Evolutionary conservation across 2,888 invertebrate species (phyloP), one percentile per base, ranked within the genome.

Genomic region (Syrista parreyssii): DNA sequence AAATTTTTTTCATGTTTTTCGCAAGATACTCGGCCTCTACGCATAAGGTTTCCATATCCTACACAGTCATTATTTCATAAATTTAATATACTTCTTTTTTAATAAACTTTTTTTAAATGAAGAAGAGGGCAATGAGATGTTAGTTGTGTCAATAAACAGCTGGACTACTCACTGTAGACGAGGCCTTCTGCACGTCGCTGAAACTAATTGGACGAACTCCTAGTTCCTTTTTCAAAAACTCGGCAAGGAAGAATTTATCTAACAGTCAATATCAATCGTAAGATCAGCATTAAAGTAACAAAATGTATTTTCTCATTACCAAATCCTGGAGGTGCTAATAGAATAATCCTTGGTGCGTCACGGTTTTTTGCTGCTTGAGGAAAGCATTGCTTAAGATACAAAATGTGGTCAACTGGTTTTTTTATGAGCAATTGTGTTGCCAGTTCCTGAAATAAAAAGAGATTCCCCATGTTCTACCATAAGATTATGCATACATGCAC

Each of bases 321-420:
- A n/a, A 90, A 88, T 71, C 82, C 83, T 1, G 94, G 93, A 1
- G 94, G 91, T 4, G 94, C 91, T 12, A 95, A 79, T 6, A 95
- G 89, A 34, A 95, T 91, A 31, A 94, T 92, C 82, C 94, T 92
- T 0, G 93, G 88, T 11, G 92, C 92, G 82, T 93, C 93, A 31
- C 93, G 91, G 79, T 90, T 92, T 82, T 92, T 91, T 15, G 92
- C 87, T 12, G 93, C 93, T 73, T 92, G 92, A 34, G 88, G 86
- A 0, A 95, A 85, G 78, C 93, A 93, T 80, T 94, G 92, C 85
- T 94, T 95, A 88, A 95, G 92, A 83, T 94, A 95, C 76, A 93
- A 92, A 34, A 95, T 87, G 84, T 95, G 95, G 86, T 95, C 95
- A 32, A 91, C 92, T 0, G 95, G 95, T 81, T 94, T 91, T 80